Conservation (phyloP, 2,113 vertebrate genomes). For the Pyrgilauda ruficollis region DNA sequence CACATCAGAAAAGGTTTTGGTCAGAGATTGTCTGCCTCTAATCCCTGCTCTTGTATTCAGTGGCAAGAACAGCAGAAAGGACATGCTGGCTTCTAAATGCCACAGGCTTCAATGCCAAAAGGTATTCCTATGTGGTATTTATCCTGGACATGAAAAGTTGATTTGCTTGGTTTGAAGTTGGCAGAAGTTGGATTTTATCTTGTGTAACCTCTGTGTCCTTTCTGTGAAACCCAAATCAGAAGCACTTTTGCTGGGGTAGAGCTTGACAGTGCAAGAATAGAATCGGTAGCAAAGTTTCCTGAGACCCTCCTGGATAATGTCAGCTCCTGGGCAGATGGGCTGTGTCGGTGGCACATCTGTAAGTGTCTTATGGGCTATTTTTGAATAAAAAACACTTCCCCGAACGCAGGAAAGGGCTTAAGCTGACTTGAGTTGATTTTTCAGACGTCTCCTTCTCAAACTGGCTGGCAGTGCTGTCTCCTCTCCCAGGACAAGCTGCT, state of each 20-base stretch:
- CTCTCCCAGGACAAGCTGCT: not conserved
- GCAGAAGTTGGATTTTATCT: not conserved
- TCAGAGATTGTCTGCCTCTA: constrained; percentile 13
- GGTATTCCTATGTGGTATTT: not conserved
- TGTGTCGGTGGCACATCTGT: rapidly evolving
- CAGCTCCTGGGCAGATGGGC: not conserved
- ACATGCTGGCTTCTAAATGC: not conserved
- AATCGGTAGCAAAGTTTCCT: not conserved
- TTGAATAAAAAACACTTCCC: not conserved
- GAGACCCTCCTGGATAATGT: rapidly evolving
- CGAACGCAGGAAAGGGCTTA: not conserved
- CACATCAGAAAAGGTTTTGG: constrained; percentile 21
- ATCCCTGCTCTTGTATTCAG: not conserved
- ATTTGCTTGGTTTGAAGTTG: not conserved
- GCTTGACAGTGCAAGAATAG: not conserved
- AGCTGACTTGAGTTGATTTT: not conserved
- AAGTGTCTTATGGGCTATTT: not conserved
- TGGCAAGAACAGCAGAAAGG: not conserved
- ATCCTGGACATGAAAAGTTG: not conserved
- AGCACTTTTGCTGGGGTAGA: not conserved
- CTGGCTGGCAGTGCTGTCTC: not conserved
- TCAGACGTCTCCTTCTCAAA: not conserved
- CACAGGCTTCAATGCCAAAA: not conserved
- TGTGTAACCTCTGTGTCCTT: not conserved
- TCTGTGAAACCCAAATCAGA: not conserved